Evolutionary conservation across 2,888 invertebrate genomes (phyloP), one percentile per base, ranked within the genome.

Genomic region (Lucinisca nassula): DNA sequence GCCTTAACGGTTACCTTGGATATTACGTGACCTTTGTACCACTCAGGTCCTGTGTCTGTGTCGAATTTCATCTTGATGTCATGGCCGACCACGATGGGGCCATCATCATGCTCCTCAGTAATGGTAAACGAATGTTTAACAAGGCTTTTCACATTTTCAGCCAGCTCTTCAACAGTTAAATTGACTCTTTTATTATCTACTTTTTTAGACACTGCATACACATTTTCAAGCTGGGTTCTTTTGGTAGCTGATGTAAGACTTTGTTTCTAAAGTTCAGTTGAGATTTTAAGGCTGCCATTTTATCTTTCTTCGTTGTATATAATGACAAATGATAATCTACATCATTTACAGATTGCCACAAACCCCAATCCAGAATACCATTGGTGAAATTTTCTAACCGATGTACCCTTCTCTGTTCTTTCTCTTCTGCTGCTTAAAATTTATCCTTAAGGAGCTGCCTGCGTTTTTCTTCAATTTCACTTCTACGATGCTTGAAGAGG

Each of bases 291-390:
- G 70, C 75, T 72, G 35, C 51, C 24, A 80, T 38, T 49, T 88
- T 82, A 35, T 83, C 83, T 45, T 83, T 90, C 45, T 83, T 77
- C n/a, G 85, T 73, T 55, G 80, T 81, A 21, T 51, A 51, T 8
- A 73, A 8, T 27, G 49, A 37, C 37, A 90, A 40, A 61, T 72
- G 38, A 35, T 37, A 21, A 72, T 82, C 87, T 17, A 89, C 87
- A 24, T 87, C 79, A 8, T 82, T 37, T n/a, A 58, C 79, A 72
- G 83, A 76, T 67, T 90, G 89, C 87, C 89, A 87, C 37, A 90
- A 74, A 14, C 85, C 89, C 87, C 87, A 90, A 24, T 79, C 74
- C 24, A 79, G 17, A 37, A 85, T 82, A 27, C 51, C 24, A 51
- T 55, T 67, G 12, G 85, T 85, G 27, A 37, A 77, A 27, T 4